Evolutionary conservation across 2,113 vertebrate species (phyloP).

Genomic region (Pithys albifrons): DNA sequence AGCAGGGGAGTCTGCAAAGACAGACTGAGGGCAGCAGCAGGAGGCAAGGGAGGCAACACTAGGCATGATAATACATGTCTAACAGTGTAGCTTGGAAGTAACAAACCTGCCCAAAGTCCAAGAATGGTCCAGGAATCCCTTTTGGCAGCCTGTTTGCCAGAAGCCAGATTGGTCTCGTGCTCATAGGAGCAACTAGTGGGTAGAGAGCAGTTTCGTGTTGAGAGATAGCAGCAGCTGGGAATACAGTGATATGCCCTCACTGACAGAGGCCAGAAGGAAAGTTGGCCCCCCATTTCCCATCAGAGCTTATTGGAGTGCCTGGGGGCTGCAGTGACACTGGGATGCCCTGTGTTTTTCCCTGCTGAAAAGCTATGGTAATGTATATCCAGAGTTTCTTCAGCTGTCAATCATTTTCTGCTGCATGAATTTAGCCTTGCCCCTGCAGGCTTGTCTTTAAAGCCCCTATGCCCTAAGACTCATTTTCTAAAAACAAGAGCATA

Average conservation of each 20-base stretch:
- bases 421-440: not conserved
- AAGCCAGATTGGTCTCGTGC: not conserved
- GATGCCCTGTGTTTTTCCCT: not conserved
- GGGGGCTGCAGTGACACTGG: not conserved
- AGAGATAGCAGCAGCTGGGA: not conserved
- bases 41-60: fast-evolving
- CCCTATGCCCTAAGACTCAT: not conserved
- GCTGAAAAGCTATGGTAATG: not conserved
- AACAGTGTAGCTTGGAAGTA: fast-evolving
- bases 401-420: not conserved
- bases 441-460: not conserved
- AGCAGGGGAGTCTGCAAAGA: not conserved
- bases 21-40: not conserved
- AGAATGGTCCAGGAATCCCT: not conserved
- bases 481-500: not conserved
- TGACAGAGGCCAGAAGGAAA: not conserved
- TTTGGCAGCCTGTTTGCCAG: not conserved
- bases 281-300: not conserved
- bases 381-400: not conserved
- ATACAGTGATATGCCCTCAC: fast-evolving
- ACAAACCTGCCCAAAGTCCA: not conserved
- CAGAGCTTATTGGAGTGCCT: not conserved
- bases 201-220: not conserved
- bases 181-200: too few relatives aligned
- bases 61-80: fast-evolving